Base-by-base conservation (phyloP, 2,888 invertebrate species). In the Ernsta delagoae region DNA sequence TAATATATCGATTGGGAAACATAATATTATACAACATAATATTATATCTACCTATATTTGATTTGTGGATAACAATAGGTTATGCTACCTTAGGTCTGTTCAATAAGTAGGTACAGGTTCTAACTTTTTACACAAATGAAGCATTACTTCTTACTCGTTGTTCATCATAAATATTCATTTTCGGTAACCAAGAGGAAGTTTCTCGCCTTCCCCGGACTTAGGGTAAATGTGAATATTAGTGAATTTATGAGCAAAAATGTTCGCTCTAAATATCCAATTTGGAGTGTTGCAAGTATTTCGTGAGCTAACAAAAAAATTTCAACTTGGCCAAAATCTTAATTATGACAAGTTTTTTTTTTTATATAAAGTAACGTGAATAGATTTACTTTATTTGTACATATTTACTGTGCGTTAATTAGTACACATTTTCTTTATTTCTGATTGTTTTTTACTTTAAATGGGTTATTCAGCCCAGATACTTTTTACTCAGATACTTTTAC, bases 131-230 rank as follows among this genome's bases (percentile, higher is more conserved):
- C 89, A 91, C 90, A 91, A 91, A 91, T 87, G 90, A 87, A 84
- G 86, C 85, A 87, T 90, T 88, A 89, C 86, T 85, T 85, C 86
- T 90, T 88, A 89, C 86, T 85, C 85, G 86, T 82, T 86, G 87
- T 84, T 83, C 82, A 87, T 88, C 88, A 91, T 92, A 92, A 92
- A 92, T 92, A 92, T 92, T 92, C 90, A 92, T 92, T 91, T 90
- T 89, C 83, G 83, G 84, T 82, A 87, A 86, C 84, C 83, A 83
- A 84, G 88, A 85, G 82, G 85, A 92, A 91, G 89, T 91, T 92
- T 86, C 85, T 80, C 84, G 85, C 84, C 87, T 84, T 85, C 85
- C 82, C 82, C 79, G 77, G 77, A 80, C 82, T 82, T 80, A 79
- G 84, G 87, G 84, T 84, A 87, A 83, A 84, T 82, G 84, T 80